Evolutionary conservation across 2,888 invertebrate genomes (phyloP).

Genomic region (Drosophila pullipes): DNA sequence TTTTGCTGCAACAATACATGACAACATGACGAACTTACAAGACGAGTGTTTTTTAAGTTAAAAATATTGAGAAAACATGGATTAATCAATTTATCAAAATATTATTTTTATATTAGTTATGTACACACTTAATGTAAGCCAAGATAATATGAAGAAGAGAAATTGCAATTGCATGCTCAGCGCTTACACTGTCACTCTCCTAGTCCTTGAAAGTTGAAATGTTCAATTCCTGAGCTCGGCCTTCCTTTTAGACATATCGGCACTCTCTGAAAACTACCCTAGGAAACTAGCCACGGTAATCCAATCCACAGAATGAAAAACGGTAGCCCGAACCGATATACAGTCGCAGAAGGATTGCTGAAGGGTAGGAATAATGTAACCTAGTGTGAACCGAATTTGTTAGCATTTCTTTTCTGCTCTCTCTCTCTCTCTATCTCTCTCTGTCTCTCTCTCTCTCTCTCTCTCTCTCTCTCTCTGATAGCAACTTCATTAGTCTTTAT

Average conservation of each 20-base stretch:
- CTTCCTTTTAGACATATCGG: neutral
- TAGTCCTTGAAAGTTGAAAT: too few relatives aligned
- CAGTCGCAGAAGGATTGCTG: neutral
- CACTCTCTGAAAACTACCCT: neutral
- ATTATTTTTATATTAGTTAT: neutral
- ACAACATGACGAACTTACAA: neutral
- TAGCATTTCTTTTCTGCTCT: neutral
- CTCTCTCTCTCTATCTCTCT: too few relatives aligned
- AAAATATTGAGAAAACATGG: neutral
- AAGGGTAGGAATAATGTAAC: neutral
- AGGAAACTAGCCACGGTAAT: neutral
- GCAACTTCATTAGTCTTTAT: neutral
- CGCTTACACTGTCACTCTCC: too few relatives aligned
- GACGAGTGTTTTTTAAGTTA: neutral
- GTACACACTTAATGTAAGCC: neutral
- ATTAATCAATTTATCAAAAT: neutral
- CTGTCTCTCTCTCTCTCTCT: neutral
- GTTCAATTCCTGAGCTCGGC: neutral
- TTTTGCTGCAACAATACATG: neutral
- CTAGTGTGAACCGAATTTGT: neutral
- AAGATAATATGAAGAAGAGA: neutral
- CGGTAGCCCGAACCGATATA: neutral
- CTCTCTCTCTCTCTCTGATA: neutral
- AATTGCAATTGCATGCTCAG: neutral
- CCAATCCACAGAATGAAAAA: neutral